These are phyloP conservation scores for Eumacrocentrus americanus DNA, from an alignment of 2,888 invertebrate genomes.

Conservation along the genomic window DNA sequence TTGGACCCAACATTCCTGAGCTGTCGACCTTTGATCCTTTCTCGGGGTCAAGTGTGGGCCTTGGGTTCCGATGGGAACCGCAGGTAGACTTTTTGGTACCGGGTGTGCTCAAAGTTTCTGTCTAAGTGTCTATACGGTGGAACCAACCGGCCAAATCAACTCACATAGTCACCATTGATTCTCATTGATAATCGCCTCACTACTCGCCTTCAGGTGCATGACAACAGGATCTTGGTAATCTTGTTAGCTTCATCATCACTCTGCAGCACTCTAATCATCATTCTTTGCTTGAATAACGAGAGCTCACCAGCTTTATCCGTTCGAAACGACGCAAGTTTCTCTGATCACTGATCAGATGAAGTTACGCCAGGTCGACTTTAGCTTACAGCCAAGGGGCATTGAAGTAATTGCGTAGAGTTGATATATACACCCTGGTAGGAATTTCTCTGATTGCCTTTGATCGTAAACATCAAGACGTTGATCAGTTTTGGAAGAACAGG, in stretches of 20 bases:
- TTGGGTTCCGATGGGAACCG: constrained; percentile 32
- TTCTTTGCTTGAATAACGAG: not conserved
- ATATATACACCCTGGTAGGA: no score
- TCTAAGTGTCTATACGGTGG: no score
- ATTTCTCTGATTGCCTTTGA: not conserved
- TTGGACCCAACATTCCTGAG: constrained; percentile 52
- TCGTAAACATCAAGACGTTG: not conserved
- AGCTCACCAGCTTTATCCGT: no score
- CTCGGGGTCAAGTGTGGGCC: constrained; percentile 43
- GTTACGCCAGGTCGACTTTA: not conserved
- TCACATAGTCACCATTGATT: not conserved
- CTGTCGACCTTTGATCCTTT: constrained; percentile 52
- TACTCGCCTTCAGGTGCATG: not conserved
- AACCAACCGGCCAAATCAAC: no score
- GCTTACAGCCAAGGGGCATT: not conserved
- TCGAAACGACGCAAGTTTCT: no score
- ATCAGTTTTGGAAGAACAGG: not conserved
- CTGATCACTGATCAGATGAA: no score
- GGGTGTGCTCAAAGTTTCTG: no score
- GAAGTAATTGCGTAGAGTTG: not conserved
- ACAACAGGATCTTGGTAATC: not conserved
- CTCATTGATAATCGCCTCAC: not conserved
- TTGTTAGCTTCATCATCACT: not conserved
- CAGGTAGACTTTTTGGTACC: constrained; percentile 21
- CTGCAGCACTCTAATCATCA: not conserved